Evolutionary conservation across 2,888 invertebrate genomes (phyloP).

Genomic region (Neria commutata): DNA sequence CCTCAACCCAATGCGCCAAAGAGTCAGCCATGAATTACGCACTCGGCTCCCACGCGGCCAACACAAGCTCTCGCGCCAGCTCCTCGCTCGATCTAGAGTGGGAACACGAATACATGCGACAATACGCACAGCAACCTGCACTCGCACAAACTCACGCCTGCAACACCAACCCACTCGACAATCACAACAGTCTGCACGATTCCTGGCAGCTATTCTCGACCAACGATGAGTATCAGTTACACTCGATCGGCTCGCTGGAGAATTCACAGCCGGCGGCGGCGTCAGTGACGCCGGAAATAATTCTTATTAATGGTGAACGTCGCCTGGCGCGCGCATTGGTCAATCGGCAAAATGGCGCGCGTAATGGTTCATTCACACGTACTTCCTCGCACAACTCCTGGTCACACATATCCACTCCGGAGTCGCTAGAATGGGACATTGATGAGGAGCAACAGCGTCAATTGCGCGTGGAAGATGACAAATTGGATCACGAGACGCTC

Average conservation of each 20-base stretch:
- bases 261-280: neutral
- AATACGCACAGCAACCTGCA: conserved; percentile 26
- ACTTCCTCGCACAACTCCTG: conserved; percentile 63
- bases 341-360: conserved; percentile 30
- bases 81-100: conserved; percentile 72
- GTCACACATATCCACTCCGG: conserved; percentile 70
- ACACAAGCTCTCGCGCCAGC: conserved; percentile 67
- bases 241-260: conserved; percentile 33
- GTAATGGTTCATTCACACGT: conserved; percentile 49
- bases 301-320: too few species aligned
- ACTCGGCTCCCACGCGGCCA: conserved; percentile 30
- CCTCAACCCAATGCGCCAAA: conserved; percentile 51
- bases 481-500: conserved; percentile 70
- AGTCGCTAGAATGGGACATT: conserved; percentile 74
- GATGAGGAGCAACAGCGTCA: conserved; percentile 62
- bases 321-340: conserved; percentile 6
- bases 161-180: neutral
- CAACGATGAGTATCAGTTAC: conserved; percentile 45
- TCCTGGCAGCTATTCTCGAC: conserved; percentile 38
- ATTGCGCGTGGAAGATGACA: conserved; percentile 61
- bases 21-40: conserved; percentile 47
- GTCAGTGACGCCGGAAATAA: conserved; percentile 18
- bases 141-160: conserved; percentile 21
- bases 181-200: conserved; percentile 12
- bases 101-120: conserved; percentile 68